A percentile compares a stretch with the other conserved stretches of the same genome.
These are phyloP conservation scores for Polypterus bichir DNA, from an alignment of 2,113 vertebrate species.

Conservation along the genomic window DNA sequence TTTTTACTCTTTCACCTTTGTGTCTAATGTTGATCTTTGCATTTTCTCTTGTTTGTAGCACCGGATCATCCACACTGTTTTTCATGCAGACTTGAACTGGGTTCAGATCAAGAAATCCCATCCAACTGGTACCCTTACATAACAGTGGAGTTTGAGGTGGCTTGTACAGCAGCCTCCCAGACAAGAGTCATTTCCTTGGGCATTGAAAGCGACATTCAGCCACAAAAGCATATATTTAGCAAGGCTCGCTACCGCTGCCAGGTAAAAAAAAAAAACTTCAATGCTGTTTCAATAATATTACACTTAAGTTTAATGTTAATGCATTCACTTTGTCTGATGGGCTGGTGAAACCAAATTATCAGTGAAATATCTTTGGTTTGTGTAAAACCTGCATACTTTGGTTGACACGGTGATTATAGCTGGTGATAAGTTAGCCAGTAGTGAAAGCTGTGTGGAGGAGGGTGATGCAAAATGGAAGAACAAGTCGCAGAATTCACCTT, in stretches of 20 bases:
- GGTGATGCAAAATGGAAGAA: no score
- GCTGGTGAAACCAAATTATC: no score
- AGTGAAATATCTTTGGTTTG: not conserved
- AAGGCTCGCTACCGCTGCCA: constrained; percentile 78
- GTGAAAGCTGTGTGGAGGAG: no score
- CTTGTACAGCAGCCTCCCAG: constrained; percentile 62
- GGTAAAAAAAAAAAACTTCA: constrained; percentile 41
- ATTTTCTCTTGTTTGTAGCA: constrained; percentile 39
- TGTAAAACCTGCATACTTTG: not conserved
- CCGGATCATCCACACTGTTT: constrained; percentile 82
- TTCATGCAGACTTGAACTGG: constrained; percentile 85
- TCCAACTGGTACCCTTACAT: constrained; percentile 82
- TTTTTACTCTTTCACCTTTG: not conserved
- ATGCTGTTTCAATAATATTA: not conserved
- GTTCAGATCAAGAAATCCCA: constrained; percentile 89
- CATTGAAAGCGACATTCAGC: constrained; percentile 75
- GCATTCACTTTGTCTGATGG: no score
- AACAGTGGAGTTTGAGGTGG: constrained; percentile 70
- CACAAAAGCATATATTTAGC: constrained; percentile 72
- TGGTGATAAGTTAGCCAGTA: no score
- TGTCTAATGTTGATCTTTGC: no score
- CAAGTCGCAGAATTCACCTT: no score
- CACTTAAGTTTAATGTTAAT: no score
- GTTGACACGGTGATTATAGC: no score
- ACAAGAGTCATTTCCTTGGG: constrained; percentile 75